These are phyloP conservation scores for Mormyrus hasselquistii DNA, from an alignment of 2,797 vertebrate genomes.

Conservation along the genomic window DNA sequence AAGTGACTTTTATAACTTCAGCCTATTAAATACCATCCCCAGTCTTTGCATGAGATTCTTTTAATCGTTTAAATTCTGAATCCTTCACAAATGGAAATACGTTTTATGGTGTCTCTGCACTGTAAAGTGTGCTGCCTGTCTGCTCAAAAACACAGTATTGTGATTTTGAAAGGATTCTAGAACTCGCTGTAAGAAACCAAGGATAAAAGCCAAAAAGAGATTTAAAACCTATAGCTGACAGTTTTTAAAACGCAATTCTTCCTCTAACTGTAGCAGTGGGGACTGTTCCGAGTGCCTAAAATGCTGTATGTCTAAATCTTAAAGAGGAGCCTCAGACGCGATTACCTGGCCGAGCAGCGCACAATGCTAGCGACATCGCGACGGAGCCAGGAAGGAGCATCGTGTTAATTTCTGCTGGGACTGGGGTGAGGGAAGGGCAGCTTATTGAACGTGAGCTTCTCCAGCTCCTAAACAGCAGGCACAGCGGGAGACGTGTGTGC, in stretches of 20 bases:
- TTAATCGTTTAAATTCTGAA: background rate
- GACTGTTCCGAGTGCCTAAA: constrained; percentile 32
- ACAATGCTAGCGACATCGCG: constrained; percentile 22
- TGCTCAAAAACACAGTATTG: background rate
- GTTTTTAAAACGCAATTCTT: background rate
- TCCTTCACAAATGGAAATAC: background rate
- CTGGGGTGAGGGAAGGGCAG: constrained; percentile 36
- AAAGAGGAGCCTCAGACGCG: constrained; percentile 51
- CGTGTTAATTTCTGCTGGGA: constrained; percentile 54
- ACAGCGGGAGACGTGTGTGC: background rate
- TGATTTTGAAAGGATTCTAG: background rate
- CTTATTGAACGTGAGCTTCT: constrained; percentile 31
- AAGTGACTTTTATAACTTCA: background rate
- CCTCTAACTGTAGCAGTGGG: background rate
- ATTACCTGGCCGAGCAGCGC: constrained; percentile 46
- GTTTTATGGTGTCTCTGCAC: background rate
- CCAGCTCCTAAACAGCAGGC: background rate
- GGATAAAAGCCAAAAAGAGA: background rate
- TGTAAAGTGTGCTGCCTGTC: background rate
- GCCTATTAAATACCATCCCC: background rate
- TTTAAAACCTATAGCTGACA: background rate
- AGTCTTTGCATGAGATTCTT: background rate
- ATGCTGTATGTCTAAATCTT: constrained; percentile 54
- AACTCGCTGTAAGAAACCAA: background rate
- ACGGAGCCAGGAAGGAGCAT: constrained; percentile 7